These are phyloP conservation scores for Colaptes auratus DNA, from an alignment of 2,113 vertebrate species.

Conservation along the genomic window DNA sequence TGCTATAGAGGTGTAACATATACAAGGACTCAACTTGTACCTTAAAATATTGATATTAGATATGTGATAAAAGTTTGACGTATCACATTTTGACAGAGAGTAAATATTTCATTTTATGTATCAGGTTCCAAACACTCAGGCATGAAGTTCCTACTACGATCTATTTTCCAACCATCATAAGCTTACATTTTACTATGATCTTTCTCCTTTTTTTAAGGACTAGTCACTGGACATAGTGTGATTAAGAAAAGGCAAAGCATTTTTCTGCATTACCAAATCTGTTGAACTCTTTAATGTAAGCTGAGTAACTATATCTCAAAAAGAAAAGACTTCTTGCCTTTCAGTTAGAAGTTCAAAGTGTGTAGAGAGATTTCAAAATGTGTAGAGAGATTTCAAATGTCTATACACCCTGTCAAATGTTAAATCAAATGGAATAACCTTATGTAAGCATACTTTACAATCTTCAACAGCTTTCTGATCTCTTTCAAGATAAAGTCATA, in stretches of 20 bases:
- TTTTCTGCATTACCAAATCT: conserved; percentile 27
- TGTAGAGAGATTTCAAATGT: conserved; percentile 36
- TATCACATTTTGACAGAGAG: not conserved
- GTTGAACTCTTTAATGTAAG: not conserved
- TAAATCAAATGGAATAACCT: conserved; percentile 62
- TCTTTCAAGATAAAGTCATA: conserved; percentile 40
- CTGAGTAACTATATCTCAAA: not conserved
- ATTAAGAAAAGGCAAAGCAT: not conserved
- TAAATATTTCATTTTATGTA: not conserved
- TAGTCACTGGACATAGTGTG: not conserved
- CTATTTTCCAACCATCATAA: not conserved
- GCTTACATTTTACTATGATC: not conserved
- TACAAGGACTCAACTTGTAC: not conserved
- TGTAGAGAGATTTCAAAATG: conserved; percentile 39
- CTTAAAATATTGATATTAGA: not conserved
- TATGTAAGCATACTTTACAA: conserved; percentile 32
- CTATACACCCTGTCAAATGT: conserved; percentile 46
- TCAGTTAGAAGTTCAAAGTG: conserved; percentile 37
- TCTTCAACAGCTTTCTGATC: conserved; percentile 41
- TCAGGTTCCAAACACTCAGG: not conserved
- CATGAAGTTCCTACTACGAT: not conserved
- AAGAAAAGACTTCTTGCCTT: not conserved
- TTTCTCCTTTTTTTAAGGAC: not conserved
- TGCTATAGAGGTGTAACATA: not conserved
- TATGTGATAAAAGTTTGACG: not conserved